A percentile compares a stretch with the other conserved stretches of the same genome.
These are phyloP conservation scores for Germaria angustata DNA, from an alignment of 2,888 invertebrate species.

Conservation along the genomic window DNA sequence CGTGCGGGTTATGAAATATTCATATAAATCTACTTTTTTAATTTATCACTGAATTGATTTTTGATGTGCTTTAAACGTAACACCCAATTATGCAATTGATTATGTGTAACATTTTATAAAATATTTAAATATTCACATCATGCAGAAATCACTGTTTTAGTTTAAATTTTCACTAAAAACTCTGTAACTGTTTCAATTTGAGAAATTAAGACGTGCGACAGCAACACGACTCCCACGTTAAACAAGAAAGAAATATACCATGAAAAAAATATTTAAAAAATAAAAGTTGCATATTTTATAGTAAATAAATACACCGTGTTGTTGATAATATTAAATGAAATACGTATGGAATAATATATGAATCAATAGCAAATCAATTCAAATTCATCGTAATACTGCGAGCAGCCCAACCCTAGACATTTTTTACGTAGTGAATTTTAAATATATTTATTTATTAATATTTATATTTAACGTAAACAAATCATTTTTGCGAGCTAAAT, in stretches of 20 bases:
- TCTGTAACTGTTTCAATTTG: conserved; percentile 9
- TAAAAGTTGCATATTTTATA: conserved; percentile 22
- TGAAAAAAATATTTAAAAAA: not conserved
- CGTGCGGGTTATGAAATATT: not conserved
- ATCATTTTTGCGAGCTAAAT: not conserved
- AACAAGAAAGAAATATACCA: not conserved
- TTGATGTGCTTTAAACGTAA: conserved; percentile 20
- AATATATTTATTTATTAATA: not conserved
- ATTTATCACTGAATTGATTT: not conserved
- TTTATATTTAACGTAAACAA: not conserved
- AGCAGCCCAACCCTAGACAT: conserved; percentile 4
- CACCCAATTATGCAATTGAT: conserved; percentile 20
- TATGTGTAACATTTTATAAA: not conserved
- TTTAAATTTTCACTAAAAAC: conserved; percentile 47
- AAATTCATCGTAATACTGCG: conserved; percentile 15
- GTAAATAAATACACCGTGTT: conserved; percentile 7
- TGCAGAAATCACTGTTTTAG: conserved; percentile 2
- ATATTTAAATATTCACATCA: conserved; percentile 43
- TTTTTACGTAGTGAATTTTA: not conserved
- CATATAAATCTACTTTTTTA: not conserved
- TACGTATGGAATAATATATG: not conserved
- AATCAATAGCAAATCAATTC: conserved; percentile 17
- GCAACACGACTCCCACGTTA: conserved; percentile 20
- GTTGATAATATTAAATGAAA: conserved; percentile 4
- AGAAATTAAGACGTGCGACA: not conserved